Percentiles rank a stretch among this genome's conserved stretches.
These are phyloP conservation scores for Ianthella basta DNA, from an alignment of 37 sponge, comb jelly and placozoan genomes.

Conservation along the genomic window DNA sequence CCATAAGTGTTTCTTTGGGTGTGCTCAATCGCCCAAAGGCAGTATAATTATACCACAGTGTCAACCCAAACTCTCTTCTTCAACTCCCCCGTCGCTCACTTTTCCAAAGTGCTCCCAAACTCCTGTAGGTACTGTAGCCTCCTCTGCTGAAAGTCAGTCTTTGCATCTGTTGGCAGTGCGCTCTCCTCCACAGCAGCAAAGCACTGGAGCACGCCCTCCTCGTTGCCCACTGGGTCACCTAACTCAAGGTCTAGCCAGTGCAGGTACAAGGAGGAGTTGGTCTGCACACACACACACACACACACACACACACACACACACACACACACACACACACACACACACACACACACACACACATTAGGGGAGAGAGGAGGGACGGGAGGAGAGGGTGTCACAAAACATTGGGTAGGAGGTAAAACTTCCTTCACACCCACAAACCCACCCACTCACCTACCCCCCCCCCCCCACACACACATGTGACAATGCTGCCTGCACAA, in stretches of 20 bases:
- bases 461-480: too few species aligned
- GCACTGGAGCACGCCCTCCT: slow-evolving; percentile 39
- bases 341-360: too few species aligned
- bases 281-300: slow-evolving; percentile 6
- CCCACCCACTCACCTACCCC: too few species aligned
- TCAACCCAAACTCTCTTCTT: too few species aligned
- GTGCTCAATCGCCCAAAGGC: too few species aligned
- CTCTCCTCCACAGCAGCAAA: slow-evolving; percentile 35
- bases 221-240: slow-evolving; percentile 29
- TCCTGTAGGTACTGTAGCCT: slow-evolving; percentile 59
- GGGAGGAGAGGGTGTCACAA: too few species aligned
- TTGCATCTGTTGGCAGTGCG: slow-evolving; percentile 23
- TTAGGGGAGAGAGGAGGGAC: too few species aligned
- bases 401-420: too few species aligned
- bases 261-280: slow-evolving; percentile 49
- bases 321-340: too few species aligned
- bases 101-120: slow-evolving; percentile 41
- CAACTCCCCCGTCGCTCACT: too few species aligned
- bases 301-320: neutral
- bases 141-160: slow-evolving; percentile 29
- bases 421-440: too few species aligned
- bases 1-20: neutral
- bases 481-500: neutral
- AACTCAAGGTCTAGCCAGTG: slow-evolving; percentile 73
- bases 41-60: too few species aligned